Evolutionary conservation across 2,797 vertebrate species (phyloP).

Genomic region (Gastrophryne carolinensis): DNA sequence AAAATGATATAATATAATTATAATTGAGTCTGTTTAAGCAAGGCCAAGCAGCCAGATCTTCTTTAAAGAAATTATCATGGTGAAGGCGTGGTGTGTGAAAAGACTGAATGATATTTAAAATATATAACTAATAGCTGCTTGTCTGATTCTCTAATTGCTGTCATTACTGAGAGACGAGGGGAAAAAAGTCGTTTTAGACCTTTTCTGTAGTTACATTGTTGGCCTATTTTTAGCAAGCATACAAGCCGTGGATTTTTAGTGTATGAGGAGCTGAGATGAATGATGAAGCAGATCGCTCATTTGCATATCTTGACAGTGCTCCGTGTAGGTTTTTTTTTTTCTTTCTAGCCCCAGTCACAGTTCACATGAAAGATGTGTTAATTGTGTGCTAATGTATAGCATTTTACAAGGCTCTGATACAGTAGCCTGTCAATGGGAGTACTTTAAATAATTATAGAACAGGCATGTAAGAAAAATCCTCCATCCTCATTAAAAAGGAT

Average conservation of each 20-base stretch:
- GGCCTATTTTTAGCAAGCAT: constrained; percentile 77
- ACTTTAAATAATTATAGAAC: constrained; percentile 55
- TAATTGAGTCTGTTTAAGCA: constrained; percentile 29
- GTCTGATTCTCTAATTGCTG: constrained; percentile 76
- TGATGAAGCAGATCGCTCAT: constrained; percentile 79
- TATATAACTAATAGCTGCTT: constrained; percentile 74
- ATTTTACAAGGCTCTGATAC: constrained; percentile 72
- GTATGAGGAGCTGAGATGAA: constrained; percentile 74
- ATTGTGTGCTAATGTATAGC: constrained; percentile 76
- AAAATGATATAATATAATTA: constrained; percentile 22
- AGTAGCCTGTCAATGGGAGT: constrained; percentile 69
- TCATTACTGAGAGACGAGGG: constrained; percentile 70
- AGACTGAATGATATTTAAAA: constrained; percentile 76
- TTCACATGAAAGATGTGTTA: constrained; percentile 77
- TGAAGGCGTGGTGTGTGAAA: constrained; percentile 65
- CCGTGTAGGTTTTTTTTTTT: constrained; percentile 70
- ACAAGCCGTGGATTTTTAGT: constrained; percentile 79
- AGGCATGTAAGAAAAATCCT: constrained; percentile 62
- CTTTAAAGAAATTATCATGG: constrained; percentile 41
- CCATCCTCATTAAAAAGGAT: constrained; percentile 61
- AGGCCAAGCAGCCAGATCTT: constrained; percentile 38
- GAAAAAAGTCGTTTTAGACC: constrained; percentile 70
- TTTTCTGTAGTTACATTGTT: constrained; percentile 71
- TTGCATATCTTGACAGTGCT: constrained; percentile 79
- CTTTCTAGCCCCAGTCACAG: constrained; percentile 72